A percentile compares a stretch with the other conserved stretches of the same genome.
Evolutionary conservation across 2,888 invertebrate species (phyloP).

Genomic region (Dorcus parallelipipedus): DNA sequence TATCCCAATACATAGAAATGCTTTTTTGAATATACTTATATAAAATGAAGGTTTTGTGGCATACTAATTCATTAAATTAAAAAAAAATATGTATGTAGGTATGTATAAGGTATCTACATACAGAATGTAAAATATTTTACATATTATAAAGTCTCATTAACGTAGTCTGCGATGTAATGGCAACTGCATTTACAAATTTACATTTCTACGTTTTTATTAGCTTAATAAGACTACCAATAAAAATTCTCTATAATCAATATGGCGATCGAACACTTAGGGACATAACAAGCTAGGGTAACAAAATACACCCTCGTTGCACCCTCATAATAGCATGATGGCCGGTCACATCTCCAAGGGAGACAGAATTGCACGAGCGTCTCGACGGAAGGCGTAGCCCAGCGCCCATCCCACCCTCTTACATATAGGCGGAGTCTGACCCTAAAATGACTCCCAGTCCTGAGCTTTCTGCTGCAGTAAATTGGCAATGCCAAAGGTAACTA

Average conservation of each 20-base stretch:
- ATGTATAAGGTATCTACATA: no score
- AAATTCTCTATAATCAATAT: slow-evolving; percentile 28
- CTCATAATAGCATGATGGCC: slow-evolving; percentile 34
- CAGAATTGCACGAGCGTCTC: slow-evolving; percentile 26
- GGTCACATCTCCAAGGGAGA: slow-evolving; percentile 27
- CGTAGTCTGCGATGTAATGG: slow-evolving; percentile 2
- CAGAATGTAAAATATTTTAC: no score
- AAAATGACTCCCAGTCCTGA: slow-evolving; percentile 25
- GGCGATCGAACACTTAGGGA: slow-evolving; percentile 20
- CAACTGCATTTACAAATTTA: no score
- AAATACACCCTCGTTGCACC: slow-evolving; percentile 30
- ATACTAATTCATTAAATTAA: no score
- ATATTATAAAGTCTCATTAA: no score
- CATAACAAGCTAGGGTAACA: slow-evolving; percentile 27
- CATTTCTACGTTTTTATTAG: slow-evolving; percentile 16
- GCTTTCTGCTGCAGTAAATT: slow-evolving; percentile 7
- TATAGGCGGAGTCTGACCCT: slow-evolving; percentile 27
- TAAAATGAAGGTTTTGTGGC: no score
- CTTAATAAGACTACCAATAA: slow-evolving; percentile 27
- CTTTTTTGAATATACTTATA: no score
- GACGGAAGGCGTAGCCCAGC: slow-evolving; percentile 28
- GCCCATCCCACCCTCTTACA: slow-evolving; percentile 23
- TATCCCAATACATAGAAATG: no score
- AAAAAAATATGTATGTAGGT: no score
- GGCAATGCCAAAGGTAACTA: slow-evolving; percentile 9